phyloP scores from a whole-genome alignment of 2,113 vertebrate species.

The Anolis carolinensis region DNA sequence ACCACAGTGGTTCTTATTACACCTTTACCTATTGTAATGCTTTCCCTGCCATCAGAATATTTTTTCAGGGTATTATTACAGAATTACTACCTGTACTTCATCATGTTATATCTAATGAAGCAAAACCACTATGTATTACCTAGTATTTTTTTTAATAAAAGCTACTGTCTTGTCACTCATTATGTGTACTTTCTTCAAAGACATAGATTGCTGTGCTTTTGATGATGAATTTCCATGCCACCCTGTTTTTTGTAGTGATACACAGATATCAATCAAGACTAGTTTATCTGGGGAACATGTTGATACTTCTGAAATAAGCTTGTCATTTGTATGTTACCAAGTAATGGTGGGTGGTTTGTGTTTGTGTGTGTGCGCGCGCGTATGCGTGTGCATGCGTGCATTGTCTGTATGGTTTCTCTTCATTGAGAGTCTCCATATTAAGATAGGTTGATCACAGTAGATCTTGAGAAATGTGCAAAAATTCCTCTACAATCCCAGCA shows the following conservation, averaged over 20 bases:
- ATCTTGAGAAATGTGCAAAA: fast-evolving
- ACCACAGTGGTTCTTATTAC: not conserved
- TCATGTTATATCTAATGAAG: constrained; percentile 11
- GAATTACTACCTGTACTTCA: constrained; percentile 10
- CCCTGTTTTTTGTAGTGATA: not conserved
- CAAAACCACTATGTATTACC: not conserved
- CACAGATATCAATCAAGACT: not conserved
- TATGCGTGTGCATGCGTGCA: no score
- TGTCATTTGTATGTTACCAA: not conserved
- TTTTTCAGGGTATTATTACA: constrained; percentile 9
- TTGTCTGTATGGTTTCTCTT: not conserved
- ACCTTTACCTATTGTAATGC: constrained; percentile 11
- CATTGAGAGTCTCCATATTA: not conserved
- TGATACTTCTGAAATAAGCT: not conserved
- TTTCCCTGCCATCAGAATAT: constrained; percentile 3
- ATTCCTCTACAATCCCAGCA: fast-evolving
- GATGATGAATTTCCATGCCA: not conserved
- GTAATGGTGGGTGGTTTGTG: no score
- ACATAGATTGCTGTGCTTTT: not conserved
- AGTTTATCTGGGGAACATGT: not conserved
- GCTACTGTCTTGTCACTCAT: not conserved
- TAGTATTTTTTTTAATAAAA: not conserved
- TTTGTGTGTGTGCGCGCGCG: no score
- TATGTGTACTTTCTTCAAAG: not conserved
- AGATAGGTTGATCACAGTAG: fast-evolving